Base-by-base conservation (phyloP, 2,888 invertebrate species). In the Pemphredon lugubris region DNA sequence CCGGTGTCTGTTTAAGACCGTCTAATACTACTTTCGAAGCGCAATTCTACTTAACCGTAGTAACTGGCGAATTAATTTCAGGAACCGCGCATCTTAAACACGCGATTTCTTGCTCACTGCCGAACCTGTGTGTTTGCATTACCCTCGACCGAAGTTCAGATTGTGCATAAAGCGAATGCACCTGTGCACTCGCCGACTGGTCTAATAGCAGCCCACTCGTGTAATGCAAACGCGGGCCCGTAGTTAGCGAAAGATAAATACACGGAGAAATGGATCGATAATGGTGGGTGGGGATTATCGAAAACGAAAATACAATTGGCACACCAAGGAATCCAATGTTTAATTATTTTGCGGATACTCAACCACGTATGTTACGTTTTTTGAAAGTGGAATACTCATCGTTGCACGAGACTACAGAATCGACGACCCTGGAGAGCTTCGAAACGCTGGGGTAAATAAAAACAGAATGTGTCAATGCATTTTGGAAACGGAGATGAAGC, bases 51-150 rank as follows among this genome's bases (percentile, higher is more conserved):
- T 23, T 44, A 61, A 42, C 40, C 44, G 55, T 45, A 44, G 60
- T 53, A 57, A 55, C 60, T 60, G 60, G 50, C 57, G 60, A 67
- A 71, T 71, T 71, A 71, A 71, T 61, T 67, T 57, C 44, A 32
- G 26, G 40, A 14, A 42, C 54, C 18, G 55, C 9, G 44, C 70
- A 58, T 58, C 53, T 65, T 26, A 53, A 69, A 65, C 53, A 30
- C 59, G 44, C 20, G 18, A 40, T 23, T 40, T 45, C 65, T 59
- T 54, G 54, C 60, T 63, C 61, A 20, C 13, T 13, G 14, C 20
- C 13, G 39, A 7, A 32, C 32, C 30, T 48, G 30, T 30, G 48
- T 48, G 40, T 55, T 42, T 54, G 34, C 48, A 16, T 20, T 54
- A 13, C 48, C 45, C 32, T 14, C 48, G 40, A 13, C n/a, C 42